A percentile compares a stretch with the other conserved stretches of the same genome.
These are phyloP conservation scores for Cyprinus carpio DNA, from an alignment of 2,113 vertebrate species.

Conservation along the genomic window DNA sequence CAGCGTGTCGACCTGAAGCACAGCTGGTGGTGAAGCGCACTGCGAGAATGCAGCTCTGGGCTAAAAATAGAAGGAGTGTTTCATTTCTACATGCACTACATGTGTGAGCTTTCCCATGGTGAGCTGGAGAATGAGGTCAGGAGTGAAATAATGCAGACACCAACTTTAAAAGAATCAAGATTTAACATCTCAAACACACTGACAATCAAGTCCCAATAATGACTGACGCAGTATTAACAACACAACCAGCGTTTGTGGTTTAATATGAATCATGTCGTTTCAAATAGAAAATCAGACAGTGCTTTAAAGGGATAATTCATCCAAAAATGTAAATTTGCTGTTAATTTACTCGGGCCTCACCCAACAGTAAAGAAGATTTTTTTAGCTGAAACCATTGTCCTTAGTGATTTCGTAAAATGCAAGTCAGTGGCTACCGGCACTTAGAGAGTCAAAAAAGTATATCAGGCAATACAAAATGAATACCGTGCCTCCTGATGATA, in stretches of 20 bases:
- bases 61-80: constrained; percentile 6
- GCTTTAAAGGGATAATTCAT: too few relatives aligned
- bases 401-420: too few relatives aligned
- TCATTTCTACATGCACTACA: constrained; percentile 33
- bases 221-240: not conserved
- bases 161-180: constrained; percentile 5
- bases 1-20: not conserved
- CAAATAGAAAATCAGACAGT: too few relatives aligned
- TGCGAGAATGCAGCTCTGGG: not conserved
- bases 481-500: too few relatives aligned
- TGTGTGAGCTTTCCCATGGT: not conserved
- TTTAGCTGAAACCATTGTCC: too few relatives aligned
- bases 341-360: not conserved
- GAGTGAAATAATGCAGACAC: constrained; percentile 19
- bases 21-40: constrained; percentile 4
- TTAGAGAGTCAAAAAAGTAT: too few relatives aligned
- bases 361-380: not conserved
- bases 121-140: constrained; percentile 5
- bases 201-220: not conserved
- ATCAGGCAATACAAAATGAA: too few relatives aligned
- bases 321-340: too few relatives aligned
- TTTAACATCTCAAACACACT: not conserved
- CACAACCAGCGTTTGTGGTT: not conserved
- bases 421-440: too few relatives aligned
- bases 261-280: not conserved